Evolutionary conservation across 2,113 vertebrate species (phyloP), one percentile per base, ranked within the genome.

Genomic region (Pavo muticus): DNA sequence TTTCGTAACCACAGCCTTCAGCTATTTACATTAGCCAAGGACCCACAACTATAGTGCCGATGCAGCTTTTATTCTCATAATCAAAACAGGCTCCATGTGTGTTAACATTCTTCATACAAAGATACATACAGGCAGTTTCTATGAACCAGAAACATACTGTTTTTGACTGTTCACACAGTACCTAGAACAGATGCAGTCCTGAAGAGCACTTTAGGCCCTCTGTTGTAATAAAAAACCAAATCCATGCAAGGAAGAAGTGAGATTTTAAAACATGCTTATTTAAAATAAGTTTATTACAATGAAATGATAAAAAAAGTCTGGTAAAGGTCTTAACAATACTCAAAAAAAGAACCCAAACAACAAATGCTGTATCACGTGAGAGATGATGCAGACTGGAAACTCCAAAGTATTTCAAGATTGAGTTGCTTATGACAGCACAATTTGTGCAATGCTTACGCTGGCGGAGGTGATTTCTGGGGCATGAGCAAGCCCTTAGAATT

Each of bases 221-320:
- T 35, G 20, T 6, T 57, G 63, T n/a, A 91, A 61, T 18, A 65
- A 89, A 93, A 75, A 94, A 44, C 37, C 77, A 84, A 93, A 88
- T 42, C 32, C 83, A 94, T 92, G 92, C 88, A 90, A 81, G 84
- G 80, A 96, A 68, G 84, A 88, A 84, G 80, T 0, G 4, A 95
- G 65, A 90, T 93, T 92, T 94, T 75, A 94, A 81, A 96, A 90
- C 92, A 94, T 84, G 93, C 90, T 95, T 95, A 95, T 97, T 98
- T 94, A 95, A 98, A 98, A 98, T 97, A 98, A 97, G 91, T 98
- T 98, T 98, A 98, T 98, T 98, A 77, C 95, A 96, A 94, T 91
- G 97, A 97, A 97, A 21, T 96, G 95, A 45, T 97, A 97, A 84
- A 98, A 98, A 97, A 96, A 98, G 94, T 97, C 87, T 95, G 93